Evolutionary conservation across 2,113 vertebrate species (phyloP).

Genomic region (Microcebus murinus): DNA sequence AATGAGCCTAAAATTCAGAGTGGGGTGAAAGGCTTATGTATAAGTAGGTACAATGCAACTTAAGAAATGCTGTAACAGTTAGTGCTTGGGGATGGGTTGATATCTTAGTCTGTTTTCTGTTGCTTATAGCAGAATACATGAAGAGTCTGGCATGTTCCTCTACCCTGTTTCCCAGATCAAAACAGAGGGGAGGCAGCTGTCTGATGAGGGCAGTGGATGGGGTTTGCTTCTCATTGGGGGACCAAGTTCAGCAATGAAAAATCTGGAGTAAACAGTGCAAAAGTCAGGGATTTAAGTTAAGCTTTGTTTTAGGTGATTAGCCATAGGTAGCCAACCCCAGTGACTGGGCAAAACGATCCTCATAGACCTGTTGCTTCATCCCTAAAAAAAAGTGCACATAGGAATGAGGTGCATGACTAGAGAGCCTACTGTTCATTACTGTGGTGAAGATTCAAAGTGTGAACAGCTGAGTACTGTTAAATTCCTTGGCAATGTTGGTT

Average conservation of each 20-base stretch:
- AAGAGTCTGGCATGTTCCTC: too few relatives aligned
- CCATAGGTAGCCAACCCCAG: neutral
- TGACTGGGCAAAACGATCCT: neutral
- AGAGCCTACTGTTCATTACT: rapidly evolving
- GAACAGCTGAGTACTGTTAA: neutral
- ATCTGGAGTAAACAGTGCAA: neutral
- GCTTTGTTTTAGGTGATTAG: neutral
- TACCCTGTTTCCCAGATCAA: neutral
- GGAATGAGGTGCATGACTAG: too few relatives aligned
- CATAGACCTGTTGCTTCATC: neutral
- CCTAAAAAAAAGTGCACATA: neutral
- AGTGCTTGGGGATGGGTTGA: neutral
- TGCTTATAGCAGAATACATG: neutral
- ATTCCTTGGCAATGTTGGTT: rapidly evolving
- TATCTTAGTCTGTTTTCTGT: neutral
- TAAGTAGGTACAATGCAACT: neutral
- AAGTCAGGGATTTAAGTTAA: neutral
- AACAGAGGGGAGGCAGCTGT: neutral
- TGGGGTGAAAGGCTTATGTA: rapidly evolving
- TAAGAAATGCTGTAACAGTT: neutral
- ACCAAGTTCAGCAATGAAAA: neutral
- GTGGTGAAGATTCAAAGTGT: neutral
- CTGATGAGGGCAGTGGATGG: neutral
- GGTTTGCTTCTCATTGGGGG: neutral
- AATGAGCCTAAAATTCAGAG: neutral